These are phyloP conservation scores for Pasiphila rectangulata DNA, from an alignment of 2,888 invertebrate species.

Conservation along the genomic window DNA sequence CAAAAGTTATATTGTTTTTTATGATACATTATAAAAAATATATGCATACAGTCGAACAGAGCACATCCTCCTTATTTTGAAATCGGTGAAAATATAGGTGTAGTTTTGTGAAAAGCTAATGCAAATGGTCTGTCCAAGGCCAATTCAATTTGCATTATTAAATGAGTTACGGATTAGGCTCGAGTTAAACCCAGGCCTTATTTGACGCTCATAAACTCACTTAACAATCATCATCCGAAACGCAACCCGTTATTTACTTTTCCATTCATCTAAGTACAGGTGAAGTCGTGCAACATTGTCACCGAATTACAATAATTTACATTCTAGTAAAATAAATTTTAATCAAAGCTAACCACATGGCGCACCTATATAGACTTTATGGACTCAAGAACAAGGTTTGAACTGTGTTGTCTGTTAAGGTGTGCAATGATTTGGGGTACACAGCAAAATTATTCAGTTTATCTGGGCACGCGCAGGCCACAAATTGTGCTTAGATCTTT, in stretches of 20 bases:
- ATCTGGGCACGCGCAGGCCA: slow-evolving; percentile 60
- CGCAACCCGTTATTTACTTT: slow-evolving; percentile 9
- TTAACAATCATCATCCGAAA: slow-evolving; percentile 3
- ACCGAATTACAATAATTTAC: slow-evolving; percentile 28
- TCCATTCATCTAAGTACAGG: slow-evolving; percentile 22
- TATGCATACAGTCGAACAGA: too few species aligned
- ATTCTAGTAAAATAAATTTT: slow-evolving; percentile 33
- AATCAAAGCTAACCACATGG: slow-evolving; percentile 26
- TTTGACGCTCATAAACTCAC: too few species aligned
- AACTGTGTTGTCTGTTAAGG: slow-evolving; percentile 26
- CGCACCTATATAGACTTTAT: slow-evolving; percentile 1
- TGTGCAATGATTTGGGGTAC: slow-evolving; percentile 54
- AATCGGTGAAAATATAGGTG: too few species aligned
- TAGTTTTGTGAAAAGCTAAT: too few species aligned
- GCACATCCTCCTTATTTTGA: too few species aligned
- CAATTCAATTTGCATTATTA: too few species aligned
- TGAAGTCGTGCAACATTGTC: slow-evolving; percentile 27
- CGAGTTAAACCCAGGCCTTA: too few species aligned
- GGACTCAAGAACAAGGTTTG: slow-evolving; percentile 7
- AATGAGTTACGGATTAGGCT: too few species aligned
- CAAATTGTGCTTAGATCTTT: slow-evolving; percentile 64
- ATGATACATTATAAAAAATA: too few species aligned
- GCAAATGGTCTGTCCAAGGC: too few species aligned
- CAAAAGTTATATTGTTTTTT: too few species aligned
- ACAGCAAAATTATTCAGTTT: slow-evolving; percentile 63